A percentile compares a stretch with the other conserved stretches of the same genome.
phyloP scores from a whole-genome alignment of 2,888 invertebrate genomes.

The Diarsia rubi region DNA sequence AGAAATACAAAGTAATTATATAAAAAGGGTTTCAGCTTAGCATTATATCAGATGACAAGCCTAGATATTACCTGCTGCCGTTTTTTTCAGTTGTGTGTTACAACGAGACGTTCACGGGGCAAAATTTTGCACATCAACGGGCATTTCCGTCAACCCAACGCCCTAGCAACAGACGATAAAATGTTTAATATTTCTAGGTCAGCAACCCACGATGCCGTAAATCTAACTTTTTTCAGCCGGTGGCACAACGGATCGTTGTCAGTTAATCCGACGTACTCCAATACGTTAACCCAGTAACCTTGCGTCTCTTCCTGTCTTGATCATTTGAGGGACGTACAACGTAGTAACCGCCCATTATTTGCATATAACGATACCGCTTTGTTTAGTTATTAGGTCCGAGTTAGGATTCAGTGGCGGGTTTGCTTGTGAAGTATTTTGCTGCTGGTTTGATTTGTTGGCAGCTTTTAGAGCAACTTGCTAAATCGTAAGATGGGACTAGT shows the following conservation, averaged over 20 bases:
- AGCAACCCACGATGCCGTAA: background rate
- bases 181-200: constrained; percentile 29
- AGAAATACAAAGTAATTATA: background rate
- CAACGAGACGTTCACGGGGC: no score
- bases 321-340: constrained; percentile 34
- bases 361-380: constrained; percentile 51
- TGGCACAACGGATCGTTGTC: constrained; percentile 17
- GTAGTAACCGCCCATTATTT: constrained; percentile 34
- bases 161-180: constrained; percentile 39
- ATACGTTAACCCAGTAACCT: constrained; percentile 39
- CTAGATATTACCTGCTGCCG: background rate
- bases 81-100: background rate
- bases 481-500: background rate
- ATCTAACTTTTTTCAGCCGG: background rate
- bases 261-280: constrained; percentile 17
- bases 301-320: constrained; percentile 41
- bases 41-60: background rate
- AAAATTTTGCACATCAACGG: background rate
- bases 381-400: constrained; percentile 34
- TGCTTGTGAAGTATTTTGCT: constrained; percentile 10
- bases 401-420: constrained; percentile 3
- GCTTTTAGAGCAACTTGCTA: background rate
- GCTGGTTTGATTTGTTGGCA: background rate
- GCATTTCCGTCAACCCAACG: background rate
- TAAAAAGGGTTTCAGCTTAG: background rate